Base-by-base conservation (phyloP, 1,140 invertebrate genomes). In the Drosophila erecta region DNA sequence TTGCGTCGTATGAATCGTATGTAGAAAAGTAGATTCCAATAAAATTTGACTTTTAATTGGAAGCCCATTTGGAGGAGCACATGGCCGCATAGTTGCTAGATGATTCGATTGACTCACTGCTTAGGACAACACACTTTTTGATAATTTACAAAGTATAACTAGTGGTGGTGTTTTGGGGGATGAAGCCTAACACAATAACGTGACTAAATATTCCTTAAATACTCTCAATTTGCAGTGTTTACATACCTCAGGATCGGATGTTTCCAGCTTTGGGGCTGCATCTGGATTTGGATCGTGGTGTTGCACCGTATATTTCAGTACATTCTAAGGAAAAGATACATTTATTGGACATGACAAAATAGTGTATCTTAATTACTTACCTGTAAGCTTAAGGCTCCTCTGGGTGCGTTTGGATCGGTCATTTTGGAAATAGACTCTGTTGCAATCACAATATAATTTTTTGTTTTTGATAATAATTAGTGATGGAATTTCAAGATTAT, bases 311-410 rank as follows among this genome's bases (percentile, higher is more conserved):
- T 76, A 59, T 58, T 81, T 78, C 3, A 85, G 60, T 43, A 85
- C 62, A 43, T 71, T 66, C 81, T 85, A 38, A 12, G 24, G 67
- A 0, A 47, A 12, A 1, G 35, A 41, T 0, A 10, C 2, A n/a
- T 30, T 41, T 3, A 15, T 14, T 15, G 4, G 10, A 37, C 2
- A 2, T 37, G 2, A 17, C 0, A 30, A 7, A 10, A 35, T 6
- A 8, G 15, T 10, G 0, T 8, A 40, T 14, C 7, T 14, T 3
- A 1, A 17, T 7, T 6, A 14, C 4, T 62, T 37, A 66, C 81
- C 75, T 87, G 83, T 14, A 87, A 56, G 41, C 80, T 85, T 15
- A 57, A 11, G 11, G 76, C 64, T n/a, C 50, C 57, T 11, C 80
- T 71, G 0, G 73, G 46, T n/a, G 41, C 58, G n/a, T 66, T 59